A percentile compares a stretch with the other conserved stretches of the same genome.
Evolutionary conservation across 2,888 invertebrate species (phyloP).

Genomic region (Eupelmus urozonus): DNA sequence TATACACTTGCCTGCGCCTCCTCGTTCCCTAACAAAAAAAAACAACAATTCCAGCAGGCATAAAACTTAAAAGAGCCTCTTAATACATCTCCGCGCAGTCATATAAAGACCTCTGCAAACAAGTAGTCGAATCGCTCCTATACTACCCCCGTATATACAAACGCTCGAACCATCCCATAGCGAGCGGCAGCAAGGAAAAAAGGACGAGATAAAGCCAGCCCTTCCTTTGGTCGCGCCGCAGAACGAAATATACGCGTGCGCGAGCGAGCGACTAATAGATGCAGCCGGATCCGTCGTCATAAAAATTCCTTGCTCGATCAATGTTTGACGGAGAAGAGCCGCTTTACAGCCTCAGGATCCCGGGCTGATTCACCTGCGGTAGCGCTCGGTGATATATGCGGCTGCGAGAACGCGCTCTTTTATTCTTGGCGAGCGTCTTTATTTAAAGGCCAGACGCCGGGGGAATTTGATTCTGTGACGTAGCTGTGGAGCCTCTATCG

Average conservation of each 20-base stretch:
- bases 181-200: not conserved
- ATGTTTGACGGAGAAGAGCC: constrained; percentile 42
- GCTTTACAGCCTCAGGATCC: constrained; percentile 3
- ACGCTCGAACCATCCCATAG: not conserved
- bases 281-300: constrained; percentile 18
- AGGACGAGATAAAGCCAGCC: constrained; percentile 12
- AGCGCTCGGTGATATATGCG: not conserved
- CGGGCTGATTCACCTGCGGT: not conserved
- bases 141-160: not conserved
- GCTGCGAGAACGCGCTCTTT: not conserved
- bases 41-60: not conserved
- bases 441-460: too few relatives aligned
- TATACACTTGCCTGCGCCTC: not conserved
- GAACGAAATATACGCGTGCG: too few relatives aligned
- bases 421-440: too few relatives aligned
- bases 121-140: constrained; percentile 29
- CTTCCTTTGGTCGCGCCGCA: not conserved
- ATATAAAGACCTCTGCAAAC: constrained; percentile 32
- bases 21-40: too few relatives aligned
- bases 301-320: constrained; percentile 55
- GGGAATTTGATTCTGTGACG: too few relatives aligned
- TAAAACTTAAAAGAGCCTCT: constrained; percentile 18
- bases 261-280: not conserved
- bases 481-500: too few relatives aligned
- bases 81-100: not conserved